Conservation (phyloP, 2,797 vertebrate genomes). For the Podarcis lilfordi region DNA sequence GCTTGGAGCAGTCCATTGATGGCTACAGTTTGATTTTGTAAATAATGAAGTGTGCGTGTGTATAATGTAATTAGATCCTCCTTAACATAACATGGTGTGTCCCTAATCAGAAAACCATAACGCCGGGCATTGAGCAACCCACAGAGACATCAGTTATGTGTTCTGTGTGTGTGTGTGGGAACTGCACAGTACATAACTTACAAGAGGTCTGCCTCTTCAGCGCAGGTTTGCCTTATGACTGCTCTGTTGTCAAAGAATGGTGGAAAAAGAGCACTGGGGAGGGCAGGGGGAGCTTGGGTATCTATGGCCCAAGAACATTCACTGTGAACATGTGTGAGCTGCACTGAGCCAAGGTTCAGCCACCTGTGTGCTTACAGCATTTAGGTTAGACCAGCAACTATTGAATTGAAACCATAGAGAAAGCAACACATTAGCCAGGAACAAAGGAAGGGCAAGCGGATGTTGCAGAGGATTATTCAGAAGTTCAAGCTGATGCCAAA, state of each 20-base stretch:
- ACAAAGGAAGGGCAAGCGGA: too few species aligned
- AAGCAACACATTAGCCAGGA: too few species aligned
- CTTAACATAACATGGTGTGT: neutral
- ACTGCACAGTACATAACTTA: too few species aligned
- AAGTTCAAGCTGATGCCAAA: too few species aligned
- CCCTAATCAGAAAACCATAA: constrained; percentile 18
- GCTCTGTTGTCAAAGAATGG: neutral
- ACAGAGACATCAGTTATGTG: neutral
- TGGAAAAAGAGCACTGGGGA: neutral
- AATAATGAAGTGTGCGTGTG: neutral
- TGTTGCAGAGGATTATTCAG: too few species aligned
- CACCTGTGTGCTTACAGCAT: too few species aligned
- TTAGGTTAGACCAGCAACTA: too few species aligned
- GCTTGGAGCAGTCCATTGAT: neutral
- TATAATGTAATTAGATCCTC: constrained; percentile 3
- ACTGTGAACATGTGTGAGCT: too few species aligned
- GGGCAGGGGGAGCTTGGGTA: too few species aligned
- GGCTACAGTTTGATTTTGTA: neutral
- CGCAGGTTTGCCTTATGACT: neutral
- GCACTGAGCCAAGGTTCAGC: neutral
- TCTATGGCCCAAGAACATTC: neutral
- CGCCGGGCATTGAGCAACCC: neutral
- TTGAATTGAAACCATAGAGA: too few species aligned
- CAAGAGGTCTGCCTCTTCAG: neutral
- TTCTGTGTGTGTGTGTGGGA: neutral